Percentiles rank a stretch among this genome's conserved stretches.
Conservation (phyloP, 2,113 vertebrate genomes). For the Poecile atricapillus region DNA sequence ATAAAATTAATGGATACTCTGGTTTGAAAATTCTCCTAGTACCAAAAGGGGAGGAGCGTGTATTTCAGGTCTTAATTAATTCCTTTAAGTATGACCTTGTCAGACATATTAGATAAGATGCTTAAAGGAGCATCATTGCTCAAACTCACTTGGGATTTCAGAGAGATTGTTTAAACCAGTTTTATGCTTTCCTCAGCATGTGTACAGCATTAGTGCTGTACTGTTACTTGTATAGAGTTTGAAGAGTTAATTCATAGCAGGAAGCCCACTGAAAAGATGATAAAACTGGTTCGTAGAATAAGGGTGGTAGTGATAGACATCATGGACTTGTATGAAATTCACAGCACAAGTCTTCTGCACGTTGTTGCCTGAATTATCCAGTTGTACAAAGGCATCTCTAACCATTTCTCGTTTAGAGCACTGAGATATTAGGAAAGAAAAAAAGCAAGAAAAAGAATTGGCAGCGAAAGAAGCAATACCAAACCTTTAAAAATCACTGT, state of each 20-base stretch:
- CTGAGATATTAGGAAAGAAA: neutral
- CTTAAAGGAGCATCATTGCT: neutral
- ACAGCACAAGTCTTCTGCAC: neutral
- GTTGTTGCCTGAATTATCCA: neutral
- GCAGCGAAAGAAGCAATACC: neutral
- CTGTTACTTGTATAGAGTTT: neutral
- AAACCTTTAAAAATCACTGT: neutral
- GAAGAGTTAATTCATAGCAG: neutral
- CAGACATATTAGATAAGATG: neutral
- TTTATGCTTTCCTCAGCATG: neutral
- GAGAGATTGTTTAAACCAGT: neutral
- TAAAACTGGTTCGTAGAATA: neutral
- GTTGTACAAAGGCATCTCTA: neutral
- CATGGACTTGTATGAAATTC: neutral
- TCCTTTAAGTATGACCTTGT: neutral
- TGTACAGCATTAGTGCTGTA: neutral
- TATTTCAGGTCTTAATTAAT: neutral
- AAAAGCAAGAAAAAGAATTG: neutral
- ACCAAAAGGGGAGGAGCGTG: neutral
- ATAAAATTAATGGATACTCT: neutral
- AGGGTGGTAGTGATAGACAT: neutral
- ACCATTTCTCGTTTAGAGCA: neutral
- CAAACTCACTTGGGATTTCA: neutral
- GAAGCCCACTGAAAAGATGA: neutral
- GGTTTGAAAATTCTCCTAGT: neutral